These are phyloP conservation scores for Wasmannia auropunctata DNA, from an alignment of 1,140 invertebrate genomes.

Conservation along the genomic window DNA sequence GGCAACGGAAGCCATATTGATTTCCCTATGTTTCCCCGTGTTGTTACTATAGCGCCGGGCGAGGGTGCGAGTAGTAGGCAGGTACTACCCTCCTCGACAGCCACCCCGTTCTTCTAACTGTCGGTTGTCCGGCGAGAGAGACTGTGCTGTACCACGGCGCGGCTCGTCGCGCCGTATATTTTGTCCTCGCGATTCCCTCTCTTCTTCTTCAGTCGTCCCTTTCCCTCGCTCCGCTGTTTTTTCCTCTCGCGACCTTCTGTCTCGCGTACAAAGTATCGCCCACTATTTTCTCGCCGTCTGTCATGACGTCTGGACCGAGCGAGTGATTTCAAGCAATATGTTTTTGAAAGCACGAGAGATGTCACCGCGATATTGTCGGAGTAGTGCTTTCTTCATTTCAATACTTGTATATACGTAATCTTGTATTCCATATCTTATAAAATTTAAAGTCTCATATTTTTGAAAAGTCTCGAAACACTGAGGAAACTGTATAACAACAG, in stretches of 20 bases:
- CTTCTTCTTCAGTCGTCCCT: not conserved
- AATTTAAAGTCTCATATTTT: not conserved
- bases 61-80: conserved; percentile 81
- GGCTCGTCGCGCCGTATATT: conserved; percentile 72
- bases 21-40: conserved; percentile 86
- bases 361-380: not conserved
- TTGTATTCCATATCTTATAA: not conserved
- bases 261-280: conserved; percentile 39
- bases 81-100: conserved; percentile 72
- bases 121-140: conserved; percentile 75
- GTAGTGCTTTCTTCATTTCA: not conserved
- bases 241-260: conserved; percentile 32
- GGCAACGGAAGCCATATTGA: conserved; percentile 86
- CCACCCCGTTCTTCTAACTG: conserved; percentile 70
- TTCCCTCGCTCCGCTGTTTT: conserved; percentile 2
- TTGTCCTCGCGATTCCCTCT: conserved; percentile 61
- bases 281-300: conserved; percentile 35
- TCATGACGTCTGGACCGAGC: not conserved
- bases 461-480: not conserved
- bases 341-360: not conserved
- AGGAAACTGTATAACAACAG: not conserved
- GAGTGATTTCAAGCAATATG: conserved; percentile 1
- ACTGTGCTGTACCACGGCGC: conserved; percentile 64
- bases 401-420: not conserved
- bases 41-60: conserved; percentile 85